Evolutionary conservation across 2,888 invertebrate genomes (phyloP), one percentile per base, ranked within the genome.

Genomic region (Caradrina kadenii): DNA sequence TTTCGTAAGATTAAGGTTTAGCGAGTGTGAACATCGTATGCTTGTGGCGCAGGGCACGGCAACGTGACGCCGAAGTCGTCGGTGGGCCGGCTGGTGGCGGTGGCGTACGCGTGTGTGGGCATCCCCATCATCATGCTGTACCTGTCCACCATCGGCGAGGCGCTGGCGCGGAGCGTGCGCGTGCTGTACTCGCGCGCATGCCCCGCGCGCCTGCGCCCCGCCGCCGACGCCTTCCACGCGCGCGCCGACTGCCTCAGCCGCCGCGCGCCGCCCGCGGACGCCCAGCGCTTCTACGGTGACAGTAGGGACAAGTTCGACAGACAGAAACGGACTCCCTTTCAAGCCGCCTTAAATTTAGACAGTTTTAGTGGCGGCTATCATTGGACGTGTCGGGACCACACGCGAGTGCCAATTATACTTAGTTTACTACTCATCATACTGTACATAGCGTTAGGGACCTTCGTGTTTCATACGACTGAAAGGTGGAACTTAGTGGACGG

Each of bases 401-500:
- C 98, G 63, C 96, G 98, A 80, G 99, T 99, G 72, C 99, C 99
- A 59, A 97, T 99, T 71, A 97, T 97, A 64, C 96, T 99, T 62
- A 99, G 99, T 89, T 95, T 99, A 73, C 95, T 98, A 81, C 97
- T 99, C 54, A 97, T 99, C 86, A 96, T 98, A 59, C 96, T 97
- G 81, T 99, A 99, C 93, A 97, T 99, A 86, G 97, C 98, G 70
- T 97, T 98, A 48, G 99, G 99, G 17, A 98, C 99, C 0, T 96
- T 98, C 72, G 96, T 99, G 80, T 99, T 99, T 93, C 97, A 98
- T 74, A 96, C 98, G 64, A 97, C 99, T 89, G 99, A 99, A 92
- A 97, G 97, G 82, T 99, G 99, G 99, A 97, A 97, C 73, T 96
- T 98, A 52, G 96, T 99, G 63, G 99, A 99, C 88, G 99, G 99